Percentiles rank a stretch among this genome's conserved stretches.
These are phyloP conservation scores for Nothura maculosa DNA, from an alignment of 2,797 vertebrate species.

Conservation along the genomic window DNA sequence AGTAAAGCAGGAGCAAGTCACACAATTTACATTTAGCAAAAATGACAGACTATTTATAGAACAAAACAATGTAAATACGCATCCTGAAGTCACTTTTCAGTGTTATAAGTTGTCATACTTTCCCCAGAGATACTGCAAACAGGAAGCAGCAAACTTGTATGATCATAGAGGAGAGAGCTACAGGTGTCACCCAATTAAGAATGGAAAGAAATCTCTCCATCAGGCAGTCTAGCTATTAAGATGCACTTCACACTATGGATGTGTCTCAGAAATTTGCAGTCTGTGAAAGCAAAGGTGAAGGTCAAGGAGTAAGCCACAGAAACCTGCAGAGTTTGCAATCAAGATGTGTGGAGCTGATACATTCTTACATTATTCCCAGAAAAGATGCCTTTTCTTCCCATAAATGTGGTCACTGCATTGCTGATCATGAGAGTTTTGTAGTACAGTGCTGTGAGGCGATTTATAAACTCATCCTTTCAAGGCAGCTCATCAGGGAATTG, in stretches of 20 bases:
- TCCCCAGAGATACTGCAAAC: neutral
- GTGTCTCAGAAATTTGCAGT: slow-evolving; percentile 42
- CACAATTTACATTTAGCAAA: neutral
- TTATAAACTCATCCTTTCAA: slow-evolving; percentile 45
- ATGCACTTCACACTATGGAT: slow-evolving; percentile 38
- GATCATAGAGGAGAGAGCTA: neutral
- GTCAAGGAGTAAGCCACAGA: slow-evolving; percentile 58
- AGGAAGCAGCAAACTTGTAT: neutral
- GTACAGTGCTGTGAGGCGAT: neutral
- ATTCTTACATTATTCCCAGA: slow-evolving; percentile 39
- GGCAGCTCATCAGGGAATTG: slow-evolving; percentile 60
- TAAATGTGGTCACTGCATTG: slow-evolving; percentile 40
- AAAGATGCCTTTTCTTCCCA: slow-evolving; percentile 48
- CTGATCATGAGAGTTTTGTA: slow-evolving; percentile 35
- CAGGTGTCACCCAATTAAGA: slow-evolving; percentile 11
- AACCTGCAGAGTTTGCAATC: slow-evolving; percentile 62
- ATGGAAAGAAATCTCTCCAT: slow-evolving; percentile 13
- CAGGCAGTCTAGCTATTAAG: slow-evolving; percentile 1
- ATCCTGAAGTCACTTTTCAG: neutral
- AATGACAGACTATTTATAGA: neutral
- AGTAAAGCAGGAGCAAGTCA: neutral
- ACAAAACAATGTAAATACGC: neutral
- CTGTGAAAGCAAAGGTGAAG: slow-evolving; percentile 43
- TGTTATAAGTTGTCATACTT: neutral
- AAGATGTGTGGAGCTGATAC: slow-evolving; percentile 51